Base-by-base conservation (phyloP, 2,888 invertebrate genomes). In the Lypha dubia region DNA sequence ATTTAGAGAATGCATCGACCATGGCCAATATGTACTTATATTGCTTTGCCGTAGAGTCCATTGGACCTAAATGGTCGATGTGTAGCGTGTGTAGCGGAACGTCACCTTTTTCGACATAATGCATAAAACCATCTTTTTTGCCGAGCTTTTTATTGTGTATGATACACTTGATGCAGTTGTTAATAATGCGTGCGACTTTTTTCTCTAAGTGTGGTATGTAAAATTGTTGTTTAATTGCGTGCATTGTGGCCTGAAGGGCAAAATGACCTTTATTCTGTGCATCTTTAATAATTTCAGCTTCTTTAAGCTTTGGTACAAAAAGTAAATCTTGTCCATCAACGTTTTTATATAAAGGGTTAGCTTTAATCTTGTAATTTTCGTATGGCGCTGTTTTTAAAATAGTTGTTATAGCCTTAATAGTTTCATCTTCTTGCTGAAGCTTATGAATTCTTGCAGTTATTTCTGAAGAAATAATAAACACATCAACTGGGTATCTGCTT, bases 61-160 rank as follows among this genome's bases (percentile, higher is more conserved):
- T 51, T 5, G 90, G 90, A 0, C 91, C 91, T 2, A 92, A 46
- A 53, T 92, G 91, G 46, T 91, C 91, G 7, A 89, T 58, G 56
- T 91, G 90, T 7, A 86, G 88, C 0, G 90, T 90, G 5, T 87
- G 58, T 11, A 91, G 63, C 3, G 91, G 90, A 1, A 46, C 49
- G 0, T 86, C 87, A 5, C 84, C 89, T 58, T 91, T 91, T 6
- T 88, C 87, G 3, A 91, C 0, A 86, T 86, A 63, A 20, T 22
- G 32, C 1, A 86, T 22, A 32, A 44, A 51, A 2, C 70, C 83
- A 46, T 81, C 79, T 32, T 88, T 86, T 70, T 88, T 90, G 0
- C 91, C 91, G 0, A 44, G 74, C 70, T 91, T 65, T 87, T 88
- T 75, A 65, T 87, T 46, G 15, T 75, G 86, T 58, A 35, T 38